These are phyloP conservation scores for Erebia aethiops DNA, from an alignment of 2,888 invertebrate species.

Conservation along the genomic window DNA sequence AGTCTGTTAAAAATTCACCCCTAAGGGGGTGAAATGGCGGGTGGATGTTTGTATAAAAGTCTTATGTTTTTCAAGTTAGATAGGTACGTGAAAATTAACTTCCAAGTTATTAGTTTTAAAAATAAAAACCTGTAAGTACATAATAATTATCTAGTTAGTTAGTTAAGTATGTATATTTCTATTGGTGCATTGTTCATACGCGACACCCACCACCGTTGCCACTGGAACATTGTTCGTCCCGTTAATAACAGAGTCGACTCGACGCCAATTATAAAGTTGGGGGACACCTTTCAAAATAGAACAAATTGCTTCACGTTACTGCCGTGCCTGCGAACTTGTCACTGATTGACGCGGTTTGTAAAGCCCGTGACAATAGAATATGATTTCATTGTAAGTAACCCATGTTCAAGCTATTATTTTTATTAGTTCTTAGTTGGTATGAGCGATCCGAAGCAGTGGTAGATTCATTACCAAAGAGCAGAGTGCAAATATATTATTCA, in stretches of 20 bases:
- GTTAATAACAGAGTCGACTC: slow-evolving; percentile 46
- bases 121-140: too few species aligned
- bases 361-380: slow-evolving; percentile 40
- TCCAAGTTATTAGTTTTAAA: too few species aligned
- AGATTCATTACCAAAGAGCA: too few species aligned
- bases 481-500: too few species aligned
- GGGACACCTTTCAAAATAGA: slow-evolving; percentile 46
- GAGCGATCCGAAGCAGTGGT: too few species aligned
- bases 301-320: slow-evolving; percentile 44
- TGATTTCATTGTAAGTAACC: slow-evolving; percentile 27
- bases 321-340: slow-evolving; percentile 37
- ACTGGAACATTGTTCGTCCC: slow-evolving; percentile 46
- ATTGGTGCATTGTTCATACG: slow-evolving; percentile 39
- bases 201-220: slow-evolving; percentile 11
- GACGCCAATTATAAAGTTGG: slow-evolving; percentile 66
- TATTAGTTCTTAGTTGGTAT: too few species aligned
- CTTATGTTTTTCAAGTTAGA: too few species aligned
- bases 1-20: too few species aligned
- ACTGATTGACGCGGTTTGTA: slow-evolving; percentile 45
- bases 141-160: too few species aligned
- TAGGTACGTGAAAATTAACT: too few species aligned
- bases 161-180: not conserved
- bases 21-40: too few species aligned
- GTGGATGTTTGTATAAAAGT: too few species aligned
- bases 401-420: not conserved